Conservation (phyloP, 2,113 vertebrate genomes). For the Nothoprocta pentlandii region DNA sequence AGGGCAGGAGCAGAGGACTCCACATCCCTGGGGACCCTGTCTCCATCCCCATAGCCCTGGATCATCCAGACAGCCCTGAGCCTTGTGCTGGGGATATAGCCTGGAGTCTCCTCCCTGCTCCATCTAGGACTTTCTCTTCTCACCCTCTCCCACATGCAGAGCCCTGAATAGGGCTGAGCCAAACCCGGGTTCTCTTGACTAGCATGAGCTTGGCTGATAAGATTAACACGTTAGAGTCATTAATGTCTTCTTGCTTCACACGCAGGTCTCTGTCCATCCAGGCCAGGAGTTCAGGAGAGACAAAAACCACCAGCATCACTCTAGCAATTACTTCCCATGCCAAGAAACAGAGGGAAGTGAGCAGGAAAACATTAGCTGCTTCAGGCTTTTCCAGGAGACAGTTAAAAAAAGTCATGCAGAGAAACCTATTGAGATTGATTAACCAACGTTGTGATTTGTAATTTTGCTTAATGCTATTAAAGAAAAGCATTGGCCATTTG, state of each 20-base stretch:
- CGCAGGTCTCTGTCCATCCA: background rate
- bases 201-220: background rate
- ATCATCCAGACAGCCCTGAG: no score
- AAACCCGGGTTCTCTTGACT: background rate
- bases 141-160: background rate
- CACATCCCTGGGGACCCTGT: no score
- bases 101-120: background rate
- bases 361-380: background rate
- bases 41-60: no score
- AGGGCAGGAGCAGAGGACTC: background rate
- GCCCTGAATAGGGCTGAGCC: background rate
- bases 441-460: slow-evolving; percentile 56
- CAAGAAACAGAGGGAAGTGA: background rate
- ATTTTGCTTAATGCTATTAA: slow-evolving; percentile 78
- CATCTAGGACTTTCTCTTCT: background rate
- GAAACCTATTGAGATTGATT: slow-evolving; percentile 68
- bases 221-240: background rate
- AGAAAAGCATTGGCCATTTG: slow-evolving; percentile 69
- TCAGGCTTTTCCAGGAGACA: background rate
- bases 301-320: background rate
- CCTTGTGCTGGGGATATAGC: no score
- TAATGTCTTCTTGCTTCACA: background rate
- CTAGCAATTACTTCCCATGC: background rate
- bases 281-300: background rate
- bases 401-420: slow-evolving; percentile 1